Evolutionary conservation across 1,140 invertebrate genomes (phyloP), one percentile per base, ranked within the genome.

Genomic region (Trichonephila clavipes): DNA sequence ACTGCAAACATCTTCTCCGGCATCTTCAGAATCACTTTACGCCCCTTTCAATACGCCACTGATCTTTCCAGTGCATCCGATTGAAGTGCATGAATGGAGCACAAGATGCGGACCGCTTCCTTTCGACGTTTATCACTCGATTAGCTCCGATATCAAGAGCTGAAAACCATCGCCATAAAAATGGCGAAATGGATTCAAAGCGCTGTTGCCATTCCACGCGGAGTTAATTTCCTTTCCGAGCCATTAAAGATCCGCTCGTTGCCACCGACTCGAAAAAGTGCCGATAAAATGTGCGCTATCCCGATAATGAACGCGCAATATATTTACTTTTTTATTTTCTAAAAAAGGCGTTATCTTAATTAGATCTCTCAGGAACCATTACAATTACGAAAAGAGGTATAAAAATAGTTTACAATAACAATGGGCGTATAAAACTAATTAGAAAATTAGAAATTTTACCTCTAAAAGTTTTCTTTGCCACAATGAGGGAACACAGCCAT

Each of bases 181-280:
- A 90, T 90, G 59, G 64, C 66, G 88, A 59, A 90, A 90, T 90
- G 66, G 88, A 90, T 90, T 90, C 69, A 44, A 58, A 81, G 66
- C 66, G 69, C 34, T 81, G 88, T 59, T 90, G 88, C 66, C 66
- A 90, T 61, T 90, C 69, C 69, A 81, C 10, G 88, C 88, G 44
- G 69, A 81, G 66, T 90, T 90, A 90, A 90, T 90, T 90, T 90
- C 51, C 88, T 90, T 90, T 90, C 88, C 88, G 69, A 40, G 21
- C 88, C 88, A 90, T 90, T 90, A 77, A 90, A 72, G 69, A 72
- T 34, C 28, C 24, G 69, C 69, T 72, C 69, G 69, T 72, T 34
- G 81, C 81, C 81, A 83, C 64, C 3, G 81, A 83, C 14, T 18
- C 81, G 51, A 83, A 83, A 83, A 83, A 44, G 40, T 21, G 44